Conservation (phyloP, 2,888 invertebrate species). For the Ophioninae sp. region DNA sequence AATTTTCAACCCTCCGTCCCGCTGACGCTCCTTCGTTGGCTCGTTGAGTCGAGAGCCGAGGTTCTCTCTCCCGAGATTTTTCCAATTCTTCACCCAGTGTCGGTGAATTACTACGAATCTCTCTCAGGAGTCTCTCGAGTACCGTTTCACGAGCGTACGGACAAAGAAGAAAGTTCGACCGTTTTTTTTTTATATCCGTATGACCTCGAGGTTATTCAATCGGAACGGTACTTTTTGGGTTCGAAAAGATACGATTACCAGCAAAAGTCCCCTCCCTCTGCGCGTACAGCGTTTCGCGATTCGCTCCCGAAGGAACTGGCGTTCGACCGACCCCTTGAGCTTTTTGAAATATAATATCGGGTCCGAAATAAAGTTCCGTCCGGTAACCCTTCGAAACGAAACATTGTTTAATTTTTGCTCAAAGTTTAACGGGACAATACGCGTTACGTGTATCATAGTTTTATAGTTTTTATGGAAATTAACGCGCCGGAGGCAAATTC, state of each 20-base stretch:
- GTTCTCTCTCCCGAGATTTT: slow-evolving; percentile 26
- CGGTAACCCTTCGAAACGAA: no score
- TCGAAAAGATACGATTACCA: background rate
- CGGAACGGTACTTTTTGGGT: background rate
- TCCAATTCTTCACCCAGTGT: slow-evolving; percentile 29
- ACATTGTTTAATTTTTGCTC: no score
- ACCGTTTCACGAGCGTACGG: slow-evolving; percentile 2
- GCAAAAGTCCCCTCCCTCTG: no score
- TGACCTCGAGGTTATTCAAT: background rate
- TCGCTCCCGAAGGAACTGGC: no score
- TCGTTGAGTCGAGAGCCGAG: slow-evolving; percentile 36
- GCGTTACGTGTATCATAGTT: no score
- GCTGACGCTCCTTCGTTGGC: slow-evolving; percentile 34
- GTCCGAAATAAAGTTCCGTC: no score
- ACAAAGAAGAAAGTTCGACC: background rate
- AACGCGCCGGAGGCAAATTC: no score
- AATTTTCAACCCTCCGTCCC: slow-evolving; percentile 23
- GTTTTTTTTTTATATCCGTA: background rate
- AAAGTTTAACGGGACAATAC: no score
- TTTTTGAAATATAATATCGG: no score
- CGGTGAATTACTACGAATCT: slow-evolving; percentile 28
- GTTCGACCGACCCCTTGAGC: no score
- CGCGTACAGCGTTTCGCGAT: no score
- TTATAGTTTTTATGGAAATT: no score
- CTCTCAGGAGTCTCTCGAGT: slow-evolving; percentile 26